Evolutionary conservation across 2,113 vertebrate species (phyloP).

Genomic region (Copsychus sechellarum): DNA sequence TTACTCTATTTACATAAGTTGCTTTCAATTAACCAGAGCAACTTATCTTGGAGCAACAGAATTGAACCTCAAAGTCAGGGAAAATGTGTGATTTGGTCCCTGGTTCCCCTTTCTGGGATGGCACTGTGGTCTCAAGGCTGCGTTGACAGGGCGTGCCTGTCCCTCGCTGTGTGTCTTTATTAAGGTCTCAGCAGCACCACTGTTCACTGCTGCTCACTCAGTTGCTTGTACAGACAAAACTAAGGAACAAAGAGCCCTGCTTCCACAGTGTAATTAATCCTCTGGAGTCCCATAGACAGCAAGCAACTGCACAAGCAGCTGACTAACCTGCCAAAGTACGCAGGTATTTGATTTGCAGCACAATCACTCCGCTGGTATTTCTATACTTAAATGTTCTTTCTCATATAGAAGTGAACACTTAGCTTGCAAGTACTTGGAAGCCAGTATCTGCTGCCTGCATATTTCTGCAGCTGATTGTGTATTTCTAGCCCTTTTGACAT

Average conservation of each 20-base stretch:
- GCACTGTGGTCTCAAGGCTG: neutral
- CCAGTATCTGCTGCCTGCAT: neutral
- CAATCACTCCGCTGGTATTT: neutral
- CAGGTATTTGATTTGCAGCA: neutral
- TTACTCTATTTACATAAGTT: neutral
- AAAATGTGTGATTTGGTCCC: neutral
- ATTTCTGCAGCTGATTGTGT: neutral
- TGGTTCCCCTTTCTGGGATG: neutral
- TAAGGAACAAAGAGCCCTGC: neutral
- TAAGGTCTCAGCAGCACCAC: neutral
- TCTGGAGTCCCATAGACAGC: neutral
- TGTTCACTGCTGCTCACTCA: neutral
- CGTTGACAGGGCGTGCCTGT: neutral
- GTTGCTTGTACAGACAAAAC: slow-evolving; percentile 7
- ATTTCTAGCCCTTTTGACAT: neutral
- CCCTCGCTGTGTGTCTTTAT: neutral
- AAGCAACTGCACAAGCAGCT: neutral
- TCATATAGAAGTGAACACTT: neutral
- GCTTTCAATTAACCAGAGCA: neutral
- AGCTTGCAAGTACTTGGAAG: neutral
- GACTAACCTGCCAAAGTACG: neutral
- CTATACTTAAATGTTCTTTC: neutral
- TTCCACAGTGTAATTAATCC: slow-evolving; percentile 34
- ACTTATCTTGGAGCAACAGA: neutral
- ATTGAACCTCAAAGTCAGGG: neutral